Conservation (phyloP, 2,113 vertebrate species). For the Haemorhous mexicanus region DNA sequence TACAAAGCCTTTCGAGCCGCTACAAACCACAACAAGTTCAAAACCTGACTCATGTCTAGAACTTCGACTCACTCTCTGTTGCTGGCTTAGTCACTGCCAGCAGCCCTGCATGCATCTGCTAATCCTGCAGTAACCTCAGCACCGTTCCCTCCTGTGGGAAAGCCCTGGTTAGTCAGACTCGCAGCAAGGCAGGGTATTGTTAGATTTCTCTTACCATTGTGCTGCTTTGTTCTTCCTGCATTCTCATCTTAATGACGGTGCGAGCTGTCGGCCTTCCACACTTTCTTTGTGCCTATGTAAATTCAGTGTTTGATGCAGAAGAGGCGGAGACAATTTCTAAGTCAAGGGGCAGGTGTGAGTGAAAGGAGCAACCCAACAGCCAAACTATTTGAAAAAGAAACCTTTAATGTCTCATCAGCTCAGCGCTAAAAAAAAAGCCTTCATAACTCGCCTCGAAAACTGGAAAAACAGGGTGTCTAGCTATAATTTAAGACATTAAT, state of each 20-base stretch:
- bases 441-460: constrained; percentile 67
- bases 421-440: neutral
- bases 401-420: constrained; percentile 67
- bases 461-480: constrained; percentile 74
- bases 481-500: constrained; percentile 64
- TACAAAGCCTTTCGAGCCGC: constrained; percentile 3
- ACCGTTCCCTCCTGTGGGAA: constrained; percentile 11
- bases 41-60: constrained; percentile 40
- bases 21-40: constrained; percentile 36
- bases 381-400: constrained; percentile 67
- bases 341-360: constrained; percentile 60
- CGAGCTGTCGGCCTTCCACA: neutral
- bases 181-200: neutral
- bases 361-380: constrained; percentile 59
- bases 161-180: constrained; percentile 42
- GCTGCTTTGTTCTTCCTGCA: constrained; percentile 23
- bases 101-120: constrained; percentile 24
- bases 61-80: neutral
- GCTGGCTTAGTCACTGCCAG: constrained; percentile 22
- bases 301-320: constrained; percentile 51
- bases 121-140: constrained; percentile 4
- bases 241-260: constrained; percentile 3
- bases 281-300: constrained; percentile 40
- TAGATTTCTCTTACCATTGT: constrained; percentile 59
- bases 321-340: constrained; percentile 48